Base-by-base conservation (phyloP, 1,140 invertebrate species). In the Andricus grossulariae region DNA sequence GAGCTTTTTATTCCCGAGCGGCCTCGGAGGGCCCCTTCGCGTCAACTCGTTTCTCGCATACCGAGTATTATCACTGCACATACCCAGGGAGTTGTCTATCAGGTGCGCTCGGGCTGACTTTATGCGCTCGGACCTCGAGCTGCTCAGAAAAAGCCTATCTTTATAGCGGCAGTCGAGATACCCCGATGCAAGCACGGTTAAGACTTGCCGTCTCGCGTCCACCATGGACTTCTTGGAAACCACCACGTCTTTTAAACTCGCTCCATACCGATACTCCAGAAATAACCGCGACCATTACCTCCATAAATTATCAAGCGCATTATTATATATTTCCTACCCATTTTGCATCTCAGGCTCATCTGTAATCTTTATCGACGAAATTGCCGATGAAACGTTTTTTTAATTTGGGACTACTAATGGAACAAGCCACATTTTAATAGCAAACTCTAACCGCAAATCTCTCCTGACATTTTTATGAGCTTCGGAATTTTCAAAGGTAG, bases 141-240 rank as follows among this genome's bases (percentile, higher is more conserved):
- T 78, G 71, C 60, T 82, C 55, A 21, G 71, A 79, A 85, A 81
- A 83, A 79, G 74, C 19, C 71, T 82, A 84, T 82, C 81, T 85
- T 86, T 82, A 84, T 82, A 82, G 82, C 76, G 76, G 79, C 80
- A 74, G 76, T 79, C 74, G 73, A 85, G 82, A 88, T 86, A 86
- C 71, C 78, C 75, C 77, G 18, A 83, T 85, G 82, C 84, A 86
- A 85, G 82, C 81, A 78, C 86, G 80, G 78, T 87, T 84, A 84
- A 83, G 79, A 83, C 79, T 83, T 71, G 50, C 71, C 73, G 25
- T 32, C 25, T 32, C 25, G 25, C 79, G 12, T 16, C 25, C 50
- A 25, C 39, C 21, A 12, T 54, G 18, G 51, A 54, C 13, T 54
- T 54, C 51, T 54, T 15, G 18, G 51, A 54, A 54, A 54, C 15